Evolutionary conservation across 2,888 invertebrate species (phyloP).

Genomic region (Crioceris asparagi): DNA sequence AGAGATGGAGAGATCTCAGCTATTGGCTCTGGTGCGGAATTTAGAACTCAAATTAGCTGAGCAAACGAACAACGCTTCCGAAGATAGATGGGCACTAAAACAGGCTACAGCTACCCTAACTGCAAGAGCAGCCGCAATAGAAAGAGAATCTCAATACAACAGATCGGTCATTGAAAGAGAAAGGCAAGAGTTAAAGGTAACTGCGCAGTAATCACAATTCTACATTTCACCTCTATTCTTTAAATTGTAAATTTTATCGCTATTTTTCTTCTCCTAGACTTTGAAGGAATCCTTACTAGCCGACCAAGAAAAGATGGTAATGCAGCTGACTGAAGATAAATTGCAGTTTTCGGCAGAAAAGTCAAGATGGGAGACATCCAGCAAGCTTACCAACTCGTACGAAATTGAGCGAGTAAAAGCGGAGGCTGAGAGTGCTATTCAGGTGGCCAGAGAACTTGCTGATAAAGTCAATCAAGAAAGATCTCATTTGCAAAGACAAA

Average conservation of each 20-base stretch:
- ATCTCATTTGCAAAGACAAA: conserved; percentile 28
- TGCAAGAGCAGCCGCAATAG: conserved; percentile 50
- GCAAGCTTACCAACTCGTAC: conserved; percentile 31
- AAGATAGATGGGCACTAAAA: conserved; percentile 38
- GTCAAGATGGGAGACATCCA: conserved; percentile 31
- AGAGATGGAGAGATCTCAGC: conserved; percentile 46
- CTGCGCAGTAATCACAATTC: not conserved
- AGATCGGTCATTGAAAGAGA: conserved; percentile 47
- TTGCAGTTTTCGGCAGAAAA: conserved; percentile 37
- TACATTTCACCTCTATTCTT: not conserved
- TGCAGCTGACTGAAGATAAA: conserved; percentile 49
- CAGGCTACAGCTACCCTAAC: conserved; percentile 51
- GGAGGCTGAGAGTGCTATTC: conserved; percentile 36
- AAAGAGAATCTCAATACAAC: conserved; percentile 49
- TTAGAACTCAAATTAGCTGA: conserved; percentile 48
- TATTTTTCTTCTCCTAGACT: conserved; percentile 34
- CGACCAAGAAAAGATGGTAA: conserved; percentile 47
- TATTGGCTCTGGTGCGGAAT: conserved; percentile 43
- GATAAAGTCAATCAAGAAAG: conserved; percentile 34
- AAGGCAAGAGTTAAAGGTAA: conserved; percentile 49
- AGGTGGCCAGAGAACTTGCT: conserved; percentile 36
- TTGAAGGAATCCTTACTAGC: conserved; percentile 46
- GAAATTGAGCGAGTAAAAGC: conserved; percentile 32
- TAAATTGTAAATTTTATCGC: conserved; percentile 1
- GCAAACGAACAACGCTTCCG: conserved; percentile 41